phyloP scores from a whole-genome alignment of 2,888 invertebrate species.

The Sialis fuliginosa region DNA sequence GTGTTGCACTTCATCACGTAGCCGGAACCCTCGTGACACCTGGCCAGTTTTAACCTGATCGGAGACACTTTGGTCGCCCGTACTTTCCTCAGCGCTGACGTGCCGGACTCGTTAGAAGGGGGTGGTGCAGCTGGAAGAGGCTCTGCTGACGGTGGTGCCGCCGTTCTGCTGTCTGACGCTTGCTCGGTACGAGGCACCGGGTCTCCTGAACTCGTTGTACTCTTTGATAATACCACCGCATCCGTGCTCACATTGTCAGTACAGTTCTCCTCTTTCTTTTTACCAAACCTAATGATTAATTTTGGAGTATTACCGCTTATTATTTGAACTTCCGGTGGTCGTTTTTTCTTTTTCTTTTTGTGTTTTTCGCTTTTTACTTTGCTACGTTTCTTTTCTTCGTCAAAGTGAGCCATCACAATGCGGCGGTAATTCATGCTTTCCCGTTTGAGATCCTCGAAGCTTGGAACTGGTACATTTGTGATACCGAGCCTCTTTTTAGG shows the following conservation, averaged over 20 bases:
- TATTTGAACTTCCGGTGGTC: conserved; percentile 27
- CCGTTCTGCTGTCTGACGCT: conserved; percentile 9
- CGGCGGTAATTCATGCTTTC: conserved; percentile 78
- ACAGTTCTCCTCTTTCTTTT: conserved; percentile 26
- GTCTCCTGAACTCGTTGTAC: conserved; percentile 6
- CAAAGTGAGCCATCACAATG: conserved; percentile 70
- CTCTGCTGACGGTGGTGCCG: conserved; percentile 7
- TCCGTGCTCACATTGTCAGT: conserved; percentile 15
- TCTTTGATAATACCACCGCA: conserved; percentile 4
- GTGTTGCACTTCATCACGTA: conserved; percentile 34
- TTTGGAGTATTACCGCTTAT: conserved; percentile 43
- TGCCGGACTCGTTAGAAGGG: conserved; percentile 13
- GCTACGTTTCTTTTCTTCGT: conserved; percentile 42
- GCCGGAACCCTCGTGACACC: conserved; percentile 60
- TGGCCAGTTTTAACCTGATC: conserved; percentile 66
- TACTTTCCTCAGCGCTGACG: conserved; percentile 32
- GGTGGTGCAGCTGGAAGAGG: conserved; percentile 3
- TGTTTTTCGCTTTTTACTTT: conserved; percentile 34
- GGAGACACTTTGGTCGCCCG: conserved; percentile 55
- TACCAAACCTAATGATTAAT: conserved; percentile 56
- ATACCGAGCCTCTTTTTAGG: conserved; percentile 68
- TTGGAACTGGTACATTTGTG: conserved; percentile 42
- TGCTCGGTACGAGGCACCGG: conserved; percentile 9
- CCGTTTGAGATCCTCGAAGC: conserved; percentile 62
- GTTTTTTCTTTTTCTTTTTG: conserved; percentile 35